Percentiles rank a stretch among this genome's conserved stretches.
These are phyloP conservation scores for Austrolebias charrua DNA, from an alignment of 2,797 vertebrate species.

Conservation along the genomic window DNA sequence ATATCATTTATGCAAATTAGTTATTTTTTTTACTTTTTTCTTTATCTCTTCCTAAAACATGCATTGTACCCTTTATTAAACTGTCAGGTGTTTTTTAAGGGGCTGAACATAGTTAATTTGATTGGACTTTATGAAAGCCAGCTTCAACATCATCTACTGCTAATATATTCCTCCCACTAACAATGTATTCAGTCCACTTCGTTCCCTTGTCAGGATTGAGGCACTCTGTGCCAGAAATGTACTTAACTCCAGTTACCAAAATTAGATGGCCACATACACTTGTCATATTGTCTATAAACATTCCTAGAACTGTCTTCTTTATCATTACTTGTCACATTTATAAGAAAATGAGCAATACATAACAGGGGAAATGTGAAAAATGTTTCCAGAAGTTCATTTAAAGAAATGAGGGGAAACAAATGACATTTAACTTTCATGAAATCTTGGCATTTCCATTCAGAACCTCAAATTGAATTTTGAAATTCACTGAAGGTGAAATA, in stretches of 20 bases:
- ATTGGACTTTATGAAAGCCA: constrained; percentile 45
- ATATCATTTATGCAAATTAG: background rate
- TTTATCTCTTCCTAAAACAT: background rate
- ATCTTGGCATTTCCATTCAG: no score
- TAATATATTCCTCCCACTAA: constrained; percentile 53
- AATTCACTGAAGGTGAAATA: no score
- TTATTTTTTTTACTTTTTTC: background rate
- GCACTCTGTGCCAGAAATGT: constrained; percentile 14
- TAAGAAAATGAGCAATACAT: background rate
- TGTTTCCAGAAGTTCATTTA: background rate
- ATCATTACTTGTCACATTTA: background rate
- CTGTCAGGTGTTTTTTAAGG: constrained; percentile 41
- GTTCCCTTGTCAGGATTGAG: constrained; percentile 28
- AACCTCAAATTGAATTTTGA: no score
- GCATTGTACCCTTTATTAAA: constrained; percentile 27
- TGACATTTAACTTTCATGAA: no score
- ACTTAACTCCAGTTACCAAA: constrained; percentile 33
- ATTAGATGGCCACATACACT: constrained; percentile 21
- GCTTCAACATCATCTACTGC: constrained; percentile 29
- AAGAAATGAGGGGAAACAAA: no score
- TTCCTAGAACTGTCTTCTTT: background rate
- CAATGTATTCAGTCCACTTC: constrained; percentile 32
- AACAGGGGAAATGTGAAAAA: background rate
- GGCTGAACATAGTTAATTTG: constrained; percentile 38
- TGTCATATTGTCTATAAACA: constrained; percentile 12